These are phyloP conservation scores for Suillia variegata DNA, from an alignment of 2,888 invertebrate genomes.

Conservation along the genomic window DNA sequence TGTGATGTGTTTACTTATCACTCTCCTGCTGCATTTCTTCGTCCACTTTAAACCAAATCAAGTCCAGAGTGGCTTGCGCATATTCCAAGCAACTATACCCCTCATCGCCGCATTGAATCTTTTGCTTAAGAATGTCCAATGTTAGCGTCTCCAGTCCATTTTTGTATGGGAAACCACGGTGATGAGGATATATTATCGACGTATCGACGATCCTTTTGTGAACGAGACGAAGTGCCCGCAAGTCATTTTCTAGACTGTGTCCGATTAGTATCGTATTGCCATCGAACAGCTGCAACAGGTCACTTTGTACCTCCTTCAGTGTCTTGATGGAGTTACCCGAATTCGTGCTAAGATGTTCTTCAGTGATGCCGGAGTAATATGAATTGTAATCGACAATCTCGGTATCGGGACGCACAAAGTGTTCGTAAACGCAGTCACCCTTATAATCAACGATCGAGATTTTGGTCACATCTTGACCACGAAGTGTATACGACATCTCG, in stretches of 20 bases:
- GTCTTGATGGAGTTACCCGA: conserved; percentile 72
- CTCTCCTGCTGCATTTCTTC: too few species aligned
- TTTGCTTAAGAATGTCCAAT: conserved; percentile 72
- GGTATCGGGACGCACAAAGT: conserved; percentile 80
- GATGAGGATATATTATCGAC: conserved; percentile 85
- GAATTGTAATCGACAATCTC: conserved; percentile 93
- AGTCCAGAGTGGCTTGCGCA: conserved; percentile 85
- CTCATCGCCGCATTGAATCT: conserved; percentile 74
- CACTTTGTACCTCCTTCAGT: conserved; percentile 81
- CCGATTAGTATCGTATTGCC: conserved; percentile 91
- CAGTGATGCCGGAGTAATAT: conserved; percentile 89
- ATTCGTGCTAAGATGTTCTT: conserved; percentile 68
- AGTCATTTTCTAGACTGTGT: conserved; percentile 93
- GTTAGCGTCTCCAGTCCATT: conserved; percentile 81
- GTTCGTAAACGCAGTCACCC: conserved; percentile 80
- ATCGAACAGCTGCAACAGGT: conserved; percentile 79
- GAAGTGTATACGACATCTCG: conserved; percentile 94
- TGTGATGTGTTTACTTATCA: too few species aligned
- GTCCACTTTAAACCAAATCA: conserved; percentile 80
- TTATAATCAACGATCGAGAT: conserved; percentile 81
- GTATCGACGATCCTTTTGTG: conserved; percentile 90
- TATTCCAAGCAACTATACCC: conserved; percentile 96
- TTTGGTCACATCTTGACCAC: conserved; percentile 85
- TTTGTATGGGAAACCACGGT: conserved; percentile 80
- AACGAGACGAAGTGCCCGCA: conserved; percentile 82